Percentiles rank a stretch among this genome's conserved stretches.
These are phyloP conservation scores for Myiozetetes cayanensis DNA, from an alignment of 2,113 vertebrate genomes.

Conservation along the genomic window DNA sequence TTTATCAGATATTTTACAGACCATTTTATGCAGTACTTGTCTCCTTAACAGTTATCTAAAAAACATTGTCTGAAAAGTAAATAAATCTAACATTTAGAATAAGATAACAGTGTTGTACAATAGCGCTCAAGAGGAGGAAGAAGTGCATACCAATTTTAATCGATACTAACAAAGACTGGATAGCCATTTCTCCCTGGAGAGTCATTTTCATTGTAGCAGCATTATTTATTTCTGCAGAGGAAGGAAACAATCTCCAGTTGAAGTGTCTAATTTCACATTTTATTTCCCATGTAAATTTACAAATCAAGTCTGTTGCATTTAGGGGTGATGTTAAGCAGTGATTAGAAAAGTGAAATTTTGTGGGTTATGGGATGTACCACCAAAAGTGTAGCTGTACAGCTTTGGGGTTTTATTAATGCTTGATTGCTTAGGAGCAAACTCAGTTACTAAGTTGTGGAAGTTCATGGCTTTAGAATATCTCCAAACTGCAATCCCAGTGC, in stretches of 20 bases:
- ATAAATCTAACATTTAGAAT: background rate
- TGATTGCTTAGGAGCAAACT: background rate
- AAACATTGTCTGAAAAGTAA: background rate
- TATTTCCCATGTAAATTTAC: background rate
- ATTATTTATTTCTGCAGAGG: background rate
- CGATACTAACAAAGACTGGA: background rate
- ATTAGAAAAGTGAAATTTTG: background rate
- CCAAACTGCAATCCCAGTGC: background rate
- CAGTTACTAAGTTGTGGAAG: background rate
- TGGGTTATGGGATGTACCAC: background rate
- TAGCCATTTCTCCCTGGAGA: background rate
- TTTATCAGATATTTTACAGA: background rate
- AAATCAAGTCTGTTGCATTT: background rate
- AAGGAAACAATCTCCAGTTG: background rate
- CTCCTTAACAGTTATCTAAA: background rate
- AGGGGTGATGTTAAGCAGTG: background rate
- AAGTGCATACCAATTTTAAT: background rate
- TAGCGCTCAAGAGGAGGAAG: background rate
- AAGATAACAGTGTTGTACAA: background rate
- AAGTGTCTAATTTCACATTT: background rate
- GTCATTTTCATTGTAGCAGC: background rate
- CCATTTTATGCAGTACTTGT: background rate
- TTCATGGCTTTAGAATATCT: background rate
- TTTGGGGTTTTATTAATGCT: background rate
- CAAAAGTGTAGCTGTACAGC: background rate